A percentile compares a stretch with the other conserved stretches of the same genome.
Conservation (phyloP, 2,797 vertebrate species). For the Amphiprion clarkii region DNA sequence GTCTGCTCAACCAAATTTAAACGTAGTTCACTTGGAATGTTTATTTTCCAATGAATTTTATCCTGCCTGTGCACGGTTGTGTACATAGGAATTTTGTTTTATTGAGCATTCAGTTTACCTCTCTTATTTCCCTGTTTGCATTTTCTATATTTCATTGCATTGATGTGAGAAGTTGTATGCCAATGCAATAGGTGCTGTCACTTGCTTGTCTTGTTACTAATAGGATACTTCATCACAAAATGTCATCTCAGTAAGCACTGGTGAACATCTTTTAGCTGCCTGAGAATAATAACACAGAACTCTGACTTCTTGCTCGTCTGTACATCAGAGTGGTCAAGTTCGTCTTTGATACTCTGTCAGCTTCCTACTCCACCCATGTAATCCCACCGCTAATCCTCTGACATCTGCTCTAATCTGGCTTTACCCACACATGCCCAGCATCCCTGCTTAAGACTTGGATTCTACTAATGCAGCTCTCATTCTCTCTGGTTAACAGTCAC, state of each 20-base stretch:
- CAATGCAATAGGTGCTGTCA: no score
- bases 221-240: not conserved
- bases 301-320: slow-evolving; percentile 6
- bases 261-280: slow-evolving; percentile 42
- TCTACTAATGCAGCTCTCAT: not conserved
- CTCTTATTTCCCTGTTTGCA: no score
- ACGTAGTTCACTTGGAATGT: no score
- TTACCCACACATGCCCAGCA: slow-evolving; percentile 5
- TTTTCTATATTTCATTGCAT: not conserved
- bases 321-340: slow-evolving; percentile 18
- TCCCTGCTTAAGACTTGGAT: slow-evolving; percentile 7
- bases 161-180: not conserved
- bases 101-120: no score
- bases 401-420: slow-evolving; percentile 56
- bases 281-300: not conserved
- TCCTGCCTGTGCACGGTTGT: no score
- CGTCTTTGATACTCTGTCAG: slow-evolving; percentile 33
- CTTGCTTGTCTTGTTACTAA: not conserved
- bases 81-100: no score
- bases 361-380: slow-evolving; percentile 25
- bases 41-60: no score
- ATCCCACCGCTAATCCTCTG: slow-evolving; percentile 55
- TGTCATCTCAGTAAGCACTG: not conserved
- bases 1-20: no score
- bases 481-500: not conserved